Conservation (phyloP, 2,797 vertebrate species). For the Poliocrania exsul region DNA sequence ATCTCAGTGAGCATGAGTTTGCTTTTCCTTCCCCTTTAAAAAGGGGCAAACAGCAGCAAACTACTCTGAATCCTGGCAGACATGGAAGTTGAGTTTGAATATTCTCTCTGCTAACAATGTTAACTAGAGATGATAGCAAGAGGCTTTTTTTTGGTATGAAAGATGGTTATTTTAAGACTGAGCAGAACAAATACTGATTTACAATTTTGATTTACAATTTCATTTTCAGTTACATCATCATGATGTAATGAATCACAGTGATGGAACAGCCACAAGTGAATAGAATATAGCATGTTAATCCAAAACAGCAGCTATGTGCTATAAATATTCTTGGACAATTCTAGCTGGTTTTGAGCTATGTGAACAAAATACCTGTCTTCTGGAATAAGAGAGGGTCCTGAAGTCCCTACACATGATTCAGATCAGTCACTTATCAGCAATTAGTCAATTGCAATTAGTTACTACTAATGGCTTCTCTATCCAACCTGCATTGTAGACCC, state of each 20-base stretch:
- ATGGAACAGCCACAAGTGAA: neutral
- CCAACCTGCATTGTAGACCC: neutral
- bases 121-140: neutral
- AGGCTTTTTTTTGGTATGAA: neutral
- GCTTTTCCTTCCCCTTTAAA: neutral
- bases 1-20: neutral
- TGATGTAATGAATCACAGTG: neutral
- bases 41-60: neutral
- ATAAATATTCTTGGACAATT: neutral
- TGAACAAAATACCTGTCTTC: neutral
- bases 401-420: conserved; percentile 17
- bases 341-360: neutral
- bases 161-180: neutral
- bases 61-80: neutral
- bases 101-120: neutral
- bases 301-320: neutral
- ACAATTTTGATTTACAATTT: neutral
- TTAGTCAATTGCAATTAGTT: conserved; percentile 61
- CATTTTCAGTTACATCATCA: neutral
- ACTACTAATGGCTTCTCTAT: conserved; percentile 42
- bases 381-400: neutral
- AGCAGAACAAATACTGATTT: neutral
- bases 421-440: conserved; percentile 40
- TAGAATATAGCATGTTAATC: neutral
- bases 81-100: neutral